Evolutionary conservation across 2,797 vertebrate species (phyloP).

Genomic region (Menidia menidia): DNA sequence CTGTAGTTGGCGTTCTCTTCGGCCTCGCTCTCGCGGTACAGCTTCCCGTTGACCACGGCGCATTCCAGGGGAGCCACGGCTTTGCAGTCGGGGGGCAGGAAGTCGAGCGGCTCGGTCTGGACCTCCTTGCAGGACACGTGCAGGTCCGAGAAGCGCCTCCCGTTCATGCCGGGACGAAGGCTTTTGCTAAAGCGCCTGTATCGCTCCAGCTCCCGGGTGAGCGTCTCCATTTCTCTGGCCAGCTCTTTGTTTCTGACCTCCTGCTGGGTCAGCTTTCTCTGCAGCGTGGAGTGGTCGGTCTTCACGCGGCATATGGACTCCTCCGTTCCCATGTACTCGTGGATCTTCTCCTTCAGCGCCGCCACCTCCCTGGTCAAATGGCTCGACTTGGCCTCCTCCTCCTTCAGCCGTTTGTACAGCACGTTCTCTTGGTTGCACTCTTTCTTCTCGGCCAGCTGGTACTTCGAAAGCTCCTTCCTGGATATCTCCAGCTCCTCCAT

Average conservation of each 20-base stretch:
- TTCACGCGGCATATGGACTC: conserved; percentile 91
- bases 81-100: conserved; percentile 85
- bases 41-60: conserved; percentile 88
- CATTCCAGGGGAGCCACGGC: conserved; percentile 85
- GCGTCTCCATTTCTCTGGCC: conserved; percentile 92
- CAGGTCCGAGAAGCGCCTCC: conserved; percentile 92
- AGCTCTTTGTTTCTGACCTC: conserved; percentile 94
- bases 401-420: conserved; percentile 91
- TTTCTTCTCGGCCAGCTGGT: conserved; percentile 93
- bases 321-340: conserved; percentile 93
- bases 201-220: conserved; percentile 91
- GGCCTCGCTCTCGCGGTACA: conserved; percentile 85
- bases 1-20: conserved; percentile 84
- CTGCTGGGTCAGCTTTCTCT: conserved; percentile 93
- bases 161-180: conserved; percentile 88
- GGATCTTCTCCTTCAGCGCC: conserved; percentile 94
- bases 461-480: conserved; percentile 90
- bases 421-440: conserved; percentile 91
- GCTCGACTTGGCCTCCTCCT: conserved; percentile 93
- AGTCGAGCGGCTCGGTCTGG: conserved; percentile 90
- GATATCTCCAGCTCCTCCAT: conserved; percentile 91
- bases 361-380: conserved; percentile 92
- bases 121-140: conserved; percentile 94
- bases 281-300: conserved; percentile 90
- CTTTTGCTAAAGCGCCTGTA: conserved; percentile 93